Conservation (phyloP, 2,113 vertebrate species). For the Murina feae region DNA sequence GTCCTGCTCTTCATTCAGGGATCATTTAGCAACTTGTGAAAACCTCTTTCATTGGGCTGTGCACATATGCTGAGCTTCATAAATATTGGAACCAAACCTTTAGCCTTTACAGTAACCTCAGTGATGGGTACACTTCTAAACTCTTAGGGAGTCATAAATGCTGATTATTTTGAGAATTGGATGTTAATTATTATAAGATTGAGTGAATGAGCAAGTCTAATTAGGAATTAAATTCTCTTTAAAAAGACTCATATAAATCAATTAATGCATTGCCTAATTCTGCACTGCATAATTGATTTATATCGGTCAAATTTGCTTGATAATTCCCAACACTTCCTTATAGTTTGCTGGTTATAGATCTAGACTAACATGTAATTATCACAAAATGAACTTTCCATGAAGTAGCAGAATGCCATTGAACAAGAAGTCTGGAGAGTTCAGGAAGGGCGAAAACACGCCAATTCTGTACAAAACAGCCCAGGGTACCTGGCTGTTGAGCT, state of each 20-base stretch:
- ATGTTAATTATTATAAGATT: background rate
- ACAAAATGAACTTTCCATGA: constrained; percentile 52
- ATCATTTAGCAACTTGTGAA: background rate
- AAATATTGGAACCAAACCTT: background rate
- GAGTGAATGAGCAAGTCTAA: background rate
- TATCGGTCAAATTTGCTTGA: background rate
- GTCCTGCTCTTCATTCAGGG: background rate
- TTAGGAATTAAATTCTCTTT: background rate
- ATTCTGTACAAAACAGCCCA: constrained; percentile 19
- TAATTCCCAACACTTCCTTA: background rate
- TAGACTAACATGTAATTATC: constrained; percentile 28
- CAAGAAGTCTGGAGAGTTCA: constrained; percentile 52
- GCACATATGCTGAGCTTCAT: background rate
- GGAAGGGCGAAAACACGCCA: constrained; percentile 52
- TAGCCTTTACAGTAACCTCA: background rate
- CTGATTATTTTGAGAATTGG: background rate
- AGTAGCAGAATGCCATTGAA: background rate
- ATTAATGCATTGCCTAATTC: background rate
- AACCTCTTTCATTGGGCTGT: background rate
- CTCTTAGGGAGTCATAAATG: background rate
- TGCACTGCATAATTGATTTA: background rate
- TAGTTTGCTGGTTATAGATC: background rate
- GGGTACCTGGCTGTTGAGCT: constrained; percentile 49
- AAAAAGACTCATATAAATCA: background rate
- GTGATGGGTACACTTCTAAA: background rate